Evolutionary conservation across 2,113 vertebrate genomes (phyloP).

Genomic region (Notiomystis cincta): DNA sequence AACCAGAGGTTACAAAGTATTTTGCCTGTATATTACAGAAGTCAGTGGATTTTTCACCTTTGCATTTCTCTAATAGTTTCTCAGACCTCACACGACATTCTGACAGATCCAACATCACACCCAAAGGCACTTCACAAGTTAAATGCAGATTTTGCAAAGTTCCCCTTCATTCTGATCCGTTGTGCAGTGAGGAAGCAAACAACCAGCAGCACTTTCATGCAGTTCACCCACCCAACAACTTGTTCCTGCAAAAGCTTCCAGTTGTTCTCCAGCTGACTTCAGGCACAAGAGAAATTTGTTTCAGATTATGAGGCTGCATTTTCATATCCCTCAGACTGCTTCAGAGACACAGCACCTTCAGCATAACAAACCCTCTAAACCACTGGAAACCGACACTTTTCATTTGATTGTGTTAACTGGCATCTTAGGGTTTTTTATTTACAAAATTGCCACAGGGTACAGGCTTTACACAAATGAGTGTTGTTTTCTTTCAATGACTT

Average conservation of each 20-base stretch:
- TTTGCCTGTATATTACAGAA: neutral
- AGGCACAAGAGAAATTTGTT: neutral
- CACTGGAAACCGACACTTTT: neutral
- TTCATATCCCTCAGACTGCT: neutral
- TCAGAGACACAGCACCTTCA: neutral
- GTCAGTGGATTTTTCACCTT: neutral
- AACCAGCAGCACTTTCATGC: neutral
- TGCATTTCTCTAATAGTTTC: neutral
- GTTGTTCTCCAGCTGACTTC: neutral
- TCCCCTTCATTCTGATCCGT: neutral
- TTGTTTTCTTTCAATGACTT: neutral
- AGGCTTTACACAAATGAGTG: neutral
- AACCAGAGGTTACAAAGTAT: rapidly evolving
- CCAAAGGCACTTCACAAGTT: neutral
- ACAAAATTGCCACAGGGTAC: neutral
- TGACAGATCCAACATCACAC: neutral
- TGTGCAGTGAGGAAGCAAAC: neutral
- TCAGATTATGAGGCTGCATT: neutral
- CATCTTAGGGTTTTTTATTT: neutral
- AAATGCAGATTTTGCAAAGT: neutral
- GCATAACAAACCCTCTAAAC: neutral
- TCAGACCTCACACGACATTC: neutral
- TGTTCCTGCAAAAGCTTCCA: neutral
- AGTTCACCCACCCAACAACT: neutral
- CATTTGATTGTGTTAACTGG: neutral